Base-by-base conservation (phyloP, 2,888 invertebrate genomes). In the Pyralis farinalis region DNA sequence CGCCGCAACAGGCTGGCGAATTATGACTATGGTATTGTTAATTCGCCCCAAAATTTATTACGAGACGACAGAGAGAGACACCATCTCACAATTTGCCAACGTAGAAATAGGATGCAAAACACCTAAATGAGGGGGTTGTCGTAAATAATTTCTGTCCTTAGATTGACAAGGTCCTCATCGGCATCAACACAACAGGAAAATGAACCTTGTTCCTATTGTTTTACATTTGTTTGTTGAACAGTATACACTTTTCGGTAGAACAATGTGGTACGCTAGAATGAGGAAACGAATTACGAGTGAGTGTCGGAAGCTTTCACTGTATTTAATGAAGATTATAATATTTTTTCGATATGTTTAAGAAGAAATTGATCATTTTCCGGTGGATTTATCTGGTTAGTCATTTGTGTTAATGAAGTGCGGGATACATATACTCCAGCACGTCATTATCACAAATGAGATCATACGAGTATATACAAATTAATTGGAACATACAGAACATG, bases 21-120 rank as follows among this genome's bases (percentile, higher is more conserved):
- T 78, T 76, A 79, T 74, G 70, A 67, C 71, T 71, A 76, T 69
- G 65, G 75, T 71, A 75, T 75, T 77, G 75, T 80, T 80, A 79
- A 80, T 80, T 79, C 71, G 68, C 79, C 80, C 80, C 65, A 66
- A 73, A 77, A 73, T 78, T 71, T 76, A 75, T 79, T 72, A 75
- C 67, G 58, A 62, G 63, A 53, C 60, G 61, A 40, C 42, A 44
- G 64, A 76, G 37, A 52, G 68, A 58, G 74, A 76, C 64, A 63
- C 49, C 56, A 58, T 40, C 7, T 37, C 42, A 49, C 40, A 37
- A 49, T 49, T 55, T 50, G 42, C 41, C 46, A 55, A 40, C 45
- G 51, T 49, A 47, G 71, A 78, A 58, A 52, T 5, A 71, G 62
- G 79, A 80, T 51, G 55, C 54, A 56, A 63, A 50, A 67, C 52